Conservation (phyloP, 2,113 vertebrate genomes). For the Cyphomyrus plagiostoma region DNA sequence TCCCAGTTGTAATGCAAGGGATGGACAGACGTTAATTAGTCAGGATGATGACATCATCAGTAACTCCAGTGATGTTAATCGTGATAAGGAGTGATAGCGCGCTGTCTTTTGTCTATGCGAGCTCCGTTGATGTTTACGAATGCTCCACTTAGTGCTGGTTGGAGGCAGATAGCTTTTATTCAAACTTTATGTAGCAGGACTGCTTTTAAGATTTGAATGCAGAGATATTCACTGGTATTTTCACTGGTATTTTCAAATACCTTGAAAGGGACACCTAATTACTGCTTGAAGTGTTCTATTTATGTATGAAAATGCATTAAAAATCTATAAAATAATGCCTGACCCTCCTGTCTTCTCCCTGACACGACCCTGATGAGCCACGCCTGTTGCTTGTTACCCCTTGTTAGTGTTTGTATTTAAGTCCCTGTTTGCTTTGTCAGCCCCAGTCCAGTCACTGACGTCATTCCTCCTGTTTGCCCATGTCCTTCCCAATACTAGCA, state of each 20-base stretch:
- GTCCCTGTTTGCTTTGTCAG: not conserved
- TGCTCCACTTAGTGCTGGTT: not conserved
- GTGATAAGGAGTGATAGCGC: not conserved
- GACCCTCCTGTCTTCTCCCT: not conserved
- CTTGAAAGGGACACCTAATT: not conserved
- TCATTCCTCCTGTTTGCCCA: not conserved
- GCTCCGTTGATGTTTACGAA: not conserved
- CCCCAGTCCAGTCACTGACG: not conserved
- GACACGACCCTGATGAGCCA: not conserved
- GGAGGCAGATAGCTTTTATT: not conserved
- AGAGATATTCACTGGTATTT: not conserved
- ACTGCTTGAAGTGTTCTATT: not conserved
- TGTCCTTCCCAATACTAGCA: not conserved
- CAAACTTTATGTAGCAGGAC: not conserved
- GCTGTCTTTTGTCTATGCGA: not conserved
- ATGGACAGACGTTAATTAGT: not conserved
- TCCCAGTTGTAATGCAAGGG: not conserved
- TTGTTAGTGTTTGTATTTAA: not conserved
- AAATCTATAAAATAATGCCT: not conserved
- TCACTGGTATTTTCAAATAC: not conserved
- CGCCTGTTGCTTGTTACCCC: not conserved
- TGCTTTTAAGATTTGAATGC: not conserved
- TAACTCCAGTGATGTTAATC: not conserved
- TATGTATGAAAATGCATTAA: not conserved
- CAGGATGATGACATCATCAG: conserved; percentile 3